Evolutionary conservation across 2,888 invertebrate species (phyloP).

Genomic region (Dicyrtomina minuta): DNA sequence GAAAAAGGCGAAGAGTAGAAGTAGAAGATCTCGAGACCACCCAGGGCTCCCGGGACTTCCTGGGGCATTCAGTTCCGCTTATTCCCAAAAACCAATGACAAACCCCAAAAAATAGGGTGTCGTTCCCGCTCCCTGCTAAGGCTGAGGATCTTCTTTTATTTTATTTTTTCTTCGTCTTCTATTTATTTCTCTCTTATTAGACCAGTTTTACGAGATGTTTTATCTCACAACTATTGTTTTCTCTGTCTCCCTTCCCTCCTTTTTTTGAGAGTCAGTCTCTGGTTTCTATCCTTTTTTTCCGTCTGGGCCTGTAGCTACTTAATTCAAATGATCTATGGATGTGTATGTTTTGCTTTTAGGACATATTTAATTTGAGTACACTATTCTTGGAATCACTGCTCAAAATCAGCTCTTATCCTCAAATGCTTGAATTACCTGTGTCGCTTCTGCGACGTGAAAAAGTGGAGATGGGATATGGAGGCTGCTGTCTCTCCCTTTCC

Average conservation of each 20-base stretch:
- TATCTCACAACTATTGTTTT: not conserved
- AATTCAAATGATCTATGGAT: too few relatives aligned
- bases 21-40: slow-evolving; percentile 34
- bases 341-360: too few relatives aligned
- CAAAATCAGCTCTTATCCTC: too few relatives aligned
- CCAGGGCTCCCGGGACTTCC: slow-evolving; percentile 12
- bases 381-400: too few relatives aligned
- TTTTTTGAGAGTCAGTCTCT: not conserved
- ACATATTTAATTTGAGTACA: too few relatives aligned
- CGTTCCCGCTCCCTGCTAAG: not conserved
- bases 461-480: too few relatives aligned
- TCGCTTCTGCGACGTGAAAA: too few relatives aligned
- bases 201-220: not conserved
- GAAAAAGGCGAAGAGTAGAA: slow-evolving; percentile 38
- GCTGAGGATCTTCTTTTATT: not conserved
- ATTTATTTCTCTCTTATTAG: not conserved
- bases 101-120: slow-evolving; percentile 15
- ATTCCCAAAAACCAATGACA: not conserved
- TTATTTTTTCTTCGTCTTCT: slow-evolving; percentile 6
- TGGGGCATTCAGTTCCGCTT: slow-evolving; percentile 23
- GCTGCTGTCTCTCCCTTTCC: too few relatives aligned
- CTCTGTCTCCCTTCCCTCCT: not conserved
- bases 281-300: too few relatives aligned
- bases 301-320: too few relatives aligned
- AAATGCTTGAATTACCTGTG: too few relatives aligned